Evolutionary conservation across 2,797 vertebrate species (phyloP), one percentile per base, ranked within the genome.

Genomic region (Odontamblyopus lacepedii): DNA sequence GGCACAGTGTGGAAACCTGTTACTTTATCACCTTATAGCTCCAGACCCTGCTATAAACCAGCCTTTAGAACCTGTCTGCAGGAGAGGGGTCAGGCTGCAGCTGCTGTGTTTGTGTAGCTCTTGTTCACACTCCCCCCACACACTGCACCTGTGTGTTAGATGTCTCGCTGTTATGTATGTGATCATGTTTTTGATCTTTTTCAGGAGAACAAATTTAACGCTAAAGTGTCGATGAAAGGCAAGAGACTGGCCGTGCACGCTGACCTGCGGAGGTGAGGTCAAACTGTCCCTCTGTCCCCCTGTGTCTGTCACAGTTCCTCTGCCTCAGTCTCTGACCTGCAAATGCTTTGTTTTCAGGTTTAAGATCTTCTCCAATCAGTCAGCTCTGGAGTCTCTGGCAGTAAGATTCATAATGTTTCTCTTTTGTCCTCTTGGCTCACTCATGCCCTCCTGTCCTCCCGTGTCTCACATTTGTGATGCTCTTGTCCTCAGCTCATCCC

Each of bases 351-450:
- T 35, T 77, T 77, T 0, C 89, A 99, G 98, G 88, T 99, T 99
- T 86, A 96, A 96, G 82, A 98, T 99, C 80, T 98, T 93, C 85
- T 99, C 98, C 11, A 97, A 96, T 81, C 95, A 96, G 79, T 98
- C 97, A 0, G 96, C 96, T 0, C 80, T 99, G 71, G 98, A 99
- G 80, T 98, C 98, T 0, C 89, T 99, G 56, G 97, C 97, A 50
- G 98, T 99, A 86, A 96, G 94, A 69, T 16, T 57, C 15, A 30
- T 29, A 13, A 4, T 27, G 56, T 29, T 7, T 15, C 56, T 26
- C 56, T 12, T 7, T 12, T 57, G 8, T 27, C 50, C 4, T 51
- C 18, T 18, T 7, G 12, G 16, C 6, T 53, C 18, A 13, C 48
- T 50, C 27, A 30, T 38, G 32, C 2, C 30, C 19, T 35, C 32